These are phyloP conservation scores for Lepidothrix coronata DNA, from an alignment of 2,113 vertebrate species.

Conservation along the genomic window DNA sequence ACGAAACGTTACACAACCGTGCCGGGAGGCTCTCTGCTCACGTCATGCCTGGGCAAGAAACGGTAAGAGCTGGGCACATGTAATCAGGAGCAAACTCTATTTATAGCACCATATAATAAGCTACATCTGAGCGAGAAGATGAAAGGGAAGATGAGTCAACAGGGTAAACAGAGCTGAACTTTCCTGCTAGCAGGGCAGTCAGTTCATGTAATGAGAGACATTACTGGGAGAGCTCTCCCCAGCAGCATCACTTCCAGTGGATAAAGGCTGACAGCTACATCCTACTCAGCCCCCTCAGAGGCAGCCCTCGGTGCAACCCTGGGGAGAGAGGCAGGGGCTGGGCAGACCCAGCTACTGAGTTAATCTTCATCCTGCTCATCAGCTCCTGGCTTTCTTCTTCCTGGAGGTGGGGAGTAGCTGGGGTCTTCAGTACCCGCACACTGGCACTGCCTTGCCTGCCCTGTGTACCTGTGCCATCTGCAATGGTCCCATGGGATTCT, in stretches of 20 bases:
- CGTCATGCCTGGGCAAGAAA: neutral
- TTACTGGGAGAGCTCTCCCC: neutral
- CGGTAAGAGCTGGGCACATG: neutral
- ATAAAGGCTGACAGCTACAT: neutral
- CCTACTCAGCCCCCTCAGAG: neutral
- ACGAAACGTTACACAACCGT: neutral
- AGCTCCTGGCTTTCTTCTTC: neutral
- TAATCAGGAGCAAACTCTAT: conserved; percentile 9
- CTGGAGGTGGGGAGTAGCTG: neutral
- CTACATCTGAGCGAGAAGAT: conserved; percentile 1
- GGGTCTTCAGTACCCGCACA: neutral
- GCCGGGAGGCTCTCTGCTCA: neutral
- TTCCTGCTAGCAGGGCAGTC: neutral
- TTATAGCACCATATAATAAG: conserved; percentile 26
- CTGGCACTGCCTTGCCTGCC: neutral
- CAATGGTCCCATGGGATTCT: neutral
- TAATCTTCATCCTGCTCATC: neutral
- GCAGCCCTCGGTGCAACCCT: rapidly evolving
- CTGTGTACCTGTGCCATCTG: neutral
- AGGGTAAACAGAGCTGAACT: neutral
- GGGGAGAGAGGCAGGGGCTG: neutral
- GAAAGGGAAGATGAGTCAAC: conserved; percentile 28
- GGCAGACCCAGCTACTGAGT: neutral
- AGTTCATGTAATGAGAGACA: neutral
- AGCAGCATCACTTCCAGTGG: neutral